phyloP scores from a whole-genome alignment of 2,797 vertebrate genomes.

The Lindbergichthys nudifrons region DNA sequence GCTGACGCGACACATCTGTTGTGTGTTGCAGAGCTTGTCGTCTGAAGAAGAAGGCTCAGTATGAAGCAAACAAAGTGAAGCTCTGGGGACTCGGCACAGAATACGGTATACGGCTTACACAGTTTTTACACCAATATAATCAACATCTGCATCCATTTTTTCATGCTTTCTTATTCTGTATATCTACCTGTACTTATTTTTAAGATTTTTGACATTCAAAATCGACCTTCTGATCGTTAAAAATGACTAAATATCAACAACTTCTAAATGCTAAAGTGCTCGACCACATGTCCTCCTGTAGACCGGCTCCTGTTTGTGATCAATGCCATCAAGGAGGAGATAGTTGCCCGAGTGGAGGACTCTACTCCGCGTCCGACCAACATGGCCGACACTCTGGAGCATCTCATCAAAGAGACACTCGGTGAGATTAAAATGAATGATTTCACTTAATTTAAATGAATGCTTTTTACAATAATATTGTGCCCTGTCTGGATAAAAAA shows the following conservation, averaged over 20 bases:
- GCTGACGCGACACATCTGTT: constrained; percentile 16
- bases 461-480: neutral
- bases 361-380: constrained; percentile 90
- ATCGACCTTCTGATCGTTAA: neutral
- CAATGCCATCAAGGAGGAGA: constrained; percentile 98
- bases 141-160: neutral
- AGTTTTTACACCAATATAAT: neutral
- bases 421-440: constrained; percentile 83
- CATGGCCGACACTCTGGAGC: constrained; percentile 95
- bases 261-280: neutral
- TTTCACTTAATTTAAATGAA: neutral
- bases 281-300: constrained; percentile 66
- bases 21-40: constrained; percentile 91
- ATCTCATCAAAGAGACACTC: constrained; percentile 94
- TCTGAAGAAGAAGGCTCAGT: constrained; percentile 99
- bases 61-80: constrained; percentile 99
- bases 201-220: neutral
- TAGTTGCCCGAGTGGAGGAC: constrained; percentile 93
- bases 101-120: constrained; percentile 87
- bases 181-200: neutral
- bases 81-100: constrained; percentile 99
- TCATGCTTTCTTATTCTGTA: neutral
- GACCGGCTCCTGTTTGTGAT: constrained; percentile 98
- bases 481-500: neutral
- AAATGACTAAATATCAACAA: neutral